Conservation (phyloP, 2,797 vertebrate species). For the Neosilurus hyrtlii region DNA sequence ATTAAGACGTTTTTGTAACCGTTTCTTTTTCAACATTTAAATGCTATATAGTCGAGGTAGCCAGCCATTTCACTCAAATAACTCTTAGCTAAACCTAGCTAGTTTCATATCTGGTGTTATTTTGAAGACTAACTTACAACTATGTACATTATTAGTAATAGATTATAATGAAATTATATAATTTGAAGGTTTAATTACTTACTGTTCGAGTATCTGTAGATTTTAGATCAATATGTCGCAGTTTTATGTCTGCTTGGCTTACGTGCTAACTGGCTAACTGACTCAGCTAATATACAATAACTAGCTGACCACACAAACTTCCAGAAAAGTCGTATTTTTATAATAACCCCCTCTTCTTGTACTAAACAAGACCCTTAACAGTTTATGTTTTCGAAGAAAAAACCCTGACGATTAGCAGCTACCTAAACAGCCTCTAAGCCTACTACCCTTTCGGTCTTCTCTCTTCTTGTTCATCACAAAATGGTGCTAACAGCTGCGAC, state of each 20-base stretch:
- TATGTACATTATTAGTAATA: background rate
- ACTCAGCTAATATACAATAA: constrained; percentile 13
- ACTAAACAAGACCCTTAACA: background rate
- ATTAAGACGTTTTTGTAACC: background rate
- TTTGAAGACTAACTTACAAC: background rate
- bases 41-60: rapidly evolving
- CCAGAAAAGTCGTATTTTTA: background rate
- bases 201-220: background rate
- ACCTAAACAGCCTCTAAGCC: background rate
- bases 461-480: constrained; percentile 54
- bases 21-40: background rate
- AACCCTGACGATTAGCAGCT: no score
- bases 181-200: background rate
- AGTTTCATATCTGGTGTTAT: background rate
- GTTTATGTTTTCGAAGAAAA: background rate
- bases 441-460: background rate
- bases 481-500: constrained; percentile 53
- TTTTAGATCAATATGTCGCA: background rate
- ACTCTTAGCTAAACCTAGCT: background rate
- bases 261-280: constrained; percentile 21
- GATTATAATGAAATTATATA: background rate
- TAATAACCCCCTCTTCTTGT: background rate
- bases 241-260: constrained; percentile 16
- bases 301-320: background rate
- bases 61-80: background rate